Evolutionary conservation across 2,797 vertebrate species (phyloP), one percentile per base, ranked within the genome.

Genomic region (Halcyon leucocephala): DNA sequence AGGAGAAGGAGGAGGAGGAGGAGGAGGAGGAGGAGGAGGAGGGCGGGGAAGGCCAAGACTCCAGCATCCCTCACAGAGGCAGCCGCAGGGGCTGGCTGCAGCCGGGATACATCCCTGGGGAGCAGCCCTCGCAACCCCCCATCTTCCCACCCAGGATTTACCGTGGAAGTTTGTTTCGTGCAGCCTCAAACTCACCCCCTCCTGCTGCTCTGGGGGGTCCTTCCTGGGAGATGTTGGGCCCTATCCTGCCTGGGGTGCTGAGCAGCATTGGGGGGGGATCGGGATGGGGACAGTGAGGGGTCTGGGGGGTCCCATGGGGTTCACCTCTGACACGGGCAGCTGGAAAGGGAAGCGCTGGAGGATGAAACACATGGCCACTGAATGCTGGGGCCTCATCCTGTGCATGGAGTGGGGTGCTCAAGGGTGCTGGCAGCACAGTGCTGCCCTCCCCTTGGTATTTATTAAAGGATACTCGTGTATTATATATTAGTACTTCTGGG

Each of bases 11-110:
- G 57, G 33, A 29, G 58, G 15, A 66, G 57, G 5, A 65, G 51
- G 33, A 67, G 35, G 35, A 35, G 37, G 55, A 28, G 31, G 60
- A 80, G 70, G 66, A 74, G 83, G 55, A 61, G 61, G 57, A 89
- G 81, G 93, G 91, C 72, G 81, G 93, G 93, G 58, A 91, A 82
- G 85, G 89, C 94, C 85, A 28, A 67, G 84, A 84, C n/a, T 41
- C 24, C 74, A 28, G 81, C 79, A 85, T 92, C 90, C 58, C 51
- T 44, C 41, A 60, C 76, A 82, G 58, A 58, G 15, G 81, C 83
- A 89, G 86, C 70, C 51, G 86, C 90, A 88, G 82, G 86, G 77
- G 48, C 31, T 2, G 76, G 55, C 51, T 24, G 80, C 72, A 81
- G 66, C 73, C 86, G 85, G 48, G 48, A 41, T 28, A 29, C 72